Evolutionary conservation across 1,140 invertebrate species (phyloP), one percentile per base, ranked within the genome.

Genomic region (Octopus sinensis): DNA sequence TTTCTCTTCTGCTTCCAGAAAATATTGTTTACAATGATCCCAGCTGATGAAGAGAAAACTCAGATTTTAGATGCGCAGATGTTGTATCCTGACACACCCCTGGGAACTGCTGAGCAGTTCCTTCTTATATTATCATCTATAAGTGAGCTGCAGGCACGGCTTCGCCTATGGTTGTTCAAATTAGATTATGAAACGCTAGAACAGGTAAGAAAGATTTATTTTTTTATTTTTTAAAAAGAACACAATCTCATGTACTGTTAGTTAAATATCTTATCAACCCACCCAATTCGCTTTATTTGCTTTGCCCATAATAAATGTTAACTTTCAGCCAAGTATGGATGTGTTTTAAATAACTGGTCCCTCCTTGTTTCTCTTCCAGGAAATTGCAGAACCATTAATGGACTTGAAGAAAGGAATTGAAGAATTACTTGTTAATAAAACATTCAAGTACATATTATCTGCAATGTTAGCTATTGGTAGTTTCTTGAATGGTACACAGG

Each of bases 131-230:
- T 99, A 82, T 95, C 96, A 13, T 98, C 97, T 43, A 98, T 99
- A 83, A 97, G 95, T 62, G 97, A 99, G 91, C 93, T 99, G 73
- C 94, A 96, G 52, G 97, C 98, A 53, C 92, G 98, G 85, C 93
- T 99, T 5, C 96, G 97, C 90, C 92, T 99, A 80, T 99, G 98
- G 98, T 94, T 98, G 79, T 99, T 99, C 91, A 98, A 98, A 90
- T 92, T 99, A 56, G 98, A 99, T 92, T 99, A 98, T 91, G 97
- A 99, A 90, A 96, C 95, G 89, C 94, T 96, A 83, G 97, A 99
- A 92, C 95, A 94, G 91, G 95, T 96, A 91, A 91, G 91, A 23
- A 23, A 23, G 23, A 23, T 23, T 23, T 0, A 23, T 23, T 23
- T 23, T 23, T 23, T 23, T 23, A 0, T 23, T 23, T 23, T 23